phyloP scores from a whole-genome alignment of 1,140 invertebrate genomes.

The Polyergus mexicanus region DNA sequence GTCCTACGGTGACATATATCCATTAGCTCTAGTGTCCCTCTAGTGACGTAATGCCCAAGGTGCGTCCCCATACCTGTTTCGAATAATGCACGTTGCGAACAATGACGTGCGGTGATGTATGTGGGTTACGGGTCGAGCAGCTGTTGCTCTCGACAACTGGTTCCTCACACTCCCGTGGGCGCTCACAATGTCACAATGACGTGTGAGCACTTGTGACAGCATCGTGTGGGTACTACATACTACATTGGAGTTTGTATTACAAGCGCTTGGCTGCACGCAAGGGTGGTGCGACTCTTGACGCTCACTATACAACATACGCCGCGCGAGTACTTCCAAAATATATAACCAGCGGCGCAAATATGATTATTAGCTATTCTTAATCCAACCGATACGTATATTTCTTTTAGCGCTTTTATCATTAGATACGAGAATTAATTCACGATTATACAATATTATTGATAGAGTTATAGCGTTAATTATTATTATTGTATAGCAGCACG shows the following conservation, averaged over 20 bases:
- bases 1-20: slow-evolving; percentile 71
- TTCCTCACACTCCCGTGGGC: slow-evolving; percentile 81
- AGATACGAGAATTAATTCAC: neutral
- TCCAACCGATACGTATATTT: neutral
- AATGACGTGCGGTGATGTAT: slow-evolving; percentile 86
- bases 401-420: neutral
- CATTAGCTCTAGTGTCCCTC: slow-evolving; percentile 73
- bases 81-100: slow-evolving; percentile 81
- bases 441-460: neutral
- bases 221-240: slow-evolving; percentile 81
- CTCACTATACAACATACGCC: slow-evolving; percentile 73
- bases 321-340: slow-evolving; percentile 71
- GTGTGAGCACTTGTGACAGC: slow-evolving; percentile 84
- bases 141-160: slow-evolving; percentile 83
- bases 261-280: slow-evolving; percentile 83
- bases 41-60: slow-evolving; percentile 72
- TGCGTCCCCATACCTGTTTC: slow-evolving; percentile 81
- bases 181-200: slow-evolving; percentile 85
- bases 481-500: neutral
- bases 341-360: neutral
- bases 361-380: slow-evolving; percentile 51
- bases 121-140: slow-evolving; percentile 85
- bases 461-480: neutral
- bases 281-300: slow-evolving; percentile 82
- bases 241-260: slow-evolving; percentile 83